Evolutionary conservation across 2,888 invertebrate species (phyloP), one percentile per base, ranked within the genome.

Genomic region (Drosophila vallismaia): DNA sequence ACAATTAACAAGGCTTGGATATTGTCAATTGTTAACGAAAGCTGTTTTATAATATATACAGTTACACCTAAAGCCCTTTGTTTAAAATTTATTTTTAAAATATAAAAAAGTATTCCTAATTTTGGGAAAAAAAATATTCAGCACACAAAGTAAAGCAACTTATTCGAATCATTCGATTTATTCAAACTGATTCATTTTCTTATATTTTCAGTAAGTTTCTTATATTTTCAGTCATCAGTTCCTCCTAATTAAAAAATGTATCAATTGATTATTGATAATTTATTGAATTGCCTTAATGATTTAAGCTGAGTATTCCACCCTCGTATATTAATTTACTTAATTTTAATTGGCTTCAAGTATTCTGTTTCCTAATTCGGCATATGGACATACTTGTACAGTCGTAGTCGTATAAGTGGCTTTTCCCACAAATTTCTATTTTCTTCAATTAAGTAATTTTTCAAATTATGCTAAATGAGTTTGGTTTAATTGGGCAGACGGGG

Each of bases 401-500:
- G n/a, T n/a, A n/a, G 28, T 40, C 33, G 1, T 33, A 76, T 53
- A 71, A 77, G 66, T 74, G 78, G 36, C 51, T 58, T 69, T 69
- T 77, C 80, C 69, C 75, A 73, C 71, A 75, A 81, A 74, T 83
- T 58, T 60, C 51, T 67, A 68, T 66, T 63, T 67, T 57, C 45
- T 59, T 82, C 86, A 82, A 82, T 82, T 82, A 83, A 77, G 77
- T 87, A 82, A 82, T 82, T 82, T 71, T 51, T 66, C 24, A 76
- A 87, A 82, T 82, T 87, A 85, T 82, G 82, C 68, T 64, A 74
- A 82, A 85, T 86, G 86, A 76, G 88, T 77, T 67, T 73, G 80
- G 77, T 79, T 85, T 74, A 87, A 87, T 79, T 82, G 77, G 53
- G 57, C 2, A 36, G 58, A 5, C 12, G 63, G 36, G 42, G 67